These are phyloP conservation scores for Netelia melanura DNA, from an alignment of 2,888 invertebrate species.

Conservation along the genomic window DNA sequence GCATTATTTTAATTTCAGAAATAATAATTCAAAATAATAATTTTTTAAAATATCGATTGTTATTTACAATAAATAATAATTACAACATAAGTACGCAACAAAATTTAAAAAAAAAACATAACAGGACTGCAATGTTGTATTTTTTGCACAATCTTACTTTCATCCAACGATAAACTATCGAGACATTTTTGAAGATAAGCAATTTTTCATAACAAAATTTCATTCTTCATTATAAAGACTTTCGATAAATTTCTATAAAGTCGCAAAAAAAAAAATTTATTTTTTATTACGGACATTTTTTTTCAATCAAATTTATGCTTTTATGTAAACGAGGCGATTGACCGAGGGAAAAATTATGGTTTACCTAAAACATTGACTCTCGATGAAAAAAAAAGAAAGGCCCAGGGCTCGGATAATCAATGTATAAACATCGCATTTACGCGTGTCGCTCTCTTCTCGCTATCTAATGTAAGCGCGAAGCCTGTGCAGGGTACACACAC, in stretches of 20 bases:
- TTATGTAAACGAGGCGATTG: conserved; percentile 3
- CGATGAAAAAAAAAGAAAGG: conserved; percentile 22
- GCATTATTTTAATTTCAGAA: no score
- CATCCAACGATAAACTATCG: not conserved
- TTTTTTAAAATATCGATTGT: not conserved
- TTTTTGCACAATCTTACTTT: no score
- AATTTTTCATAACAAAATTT: not conserved
- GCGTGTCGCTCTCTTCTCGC: conserved; percentile 34
- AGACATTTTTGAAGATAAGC: not conserved
- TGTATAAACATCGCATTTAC: conserved; percentile 61
- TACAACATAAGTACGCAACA: not conserved
- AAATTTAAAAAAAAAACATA: not conserved
- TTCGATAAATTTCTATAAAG: no score
- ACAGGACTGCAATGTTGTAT: not conserved
- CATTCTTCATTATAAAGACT: no score
- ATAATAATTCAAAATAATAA: no score
- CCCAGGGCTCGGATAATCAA: conserved; percentile 48
- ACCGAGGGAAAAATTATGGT: conserved; percentile 17
- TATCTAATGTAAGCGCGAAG: conserved; percentile 55
- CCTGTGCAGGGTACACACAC: conserved; percentile 29
- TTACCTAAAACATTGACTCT: conserved; percentile 49
- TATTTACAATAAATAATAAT: conserved; percentile 6
- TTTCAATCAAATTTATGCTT: not conserved
- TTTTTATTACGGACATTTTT: not conserved
- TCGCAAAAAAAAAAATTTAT: not conserved